These are phyloP conservation scores for Brachypodius melanocephalos DNA, from an alignment of 2,113 vertebrate genomes.

Conservation along the genomic window DNA sequence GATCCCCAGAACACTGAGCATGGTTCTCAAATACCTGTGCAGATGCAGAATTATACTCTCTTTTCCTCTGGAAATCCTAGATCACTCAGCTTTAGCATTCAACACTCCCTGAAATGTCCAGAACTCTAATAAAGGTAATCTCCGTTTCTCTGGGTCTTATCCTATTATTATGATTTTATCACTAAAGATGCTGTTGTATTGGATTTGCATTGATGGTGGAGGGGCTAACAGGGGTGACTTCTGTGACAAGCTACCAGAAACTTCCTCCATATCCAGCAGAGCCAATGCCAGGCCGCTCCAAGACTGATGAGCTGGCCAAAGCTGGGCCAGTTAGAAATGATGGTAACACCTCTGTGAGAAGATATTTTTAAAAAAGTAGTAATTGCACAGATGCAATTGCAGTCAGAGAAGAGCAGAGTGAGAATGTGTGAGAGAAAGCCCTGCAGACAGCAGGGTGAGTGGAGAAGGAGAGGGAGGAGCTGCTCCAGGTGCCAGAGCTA, in stretches of 20 bases:
- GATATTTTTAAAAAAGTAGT: background rate
- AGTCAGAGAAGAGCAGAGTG: background rate
- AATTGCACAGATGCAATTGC: accelerated
- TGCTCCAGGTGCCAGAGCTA: background rate
- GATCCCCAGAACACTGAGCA: background rate
- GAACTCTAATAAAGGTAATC: background rate
- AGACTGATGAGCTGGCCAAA: background rate
- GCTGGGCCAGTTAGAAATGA: background rate
- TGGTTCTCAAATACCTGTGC: background rate
- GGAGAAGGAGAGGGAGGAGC: background rate
- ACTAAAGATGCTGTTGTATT: background rate
- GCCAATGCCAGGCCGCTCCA: background rate
- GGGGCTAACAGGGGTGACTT: background rate
- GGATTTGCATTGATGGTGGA: background rate
- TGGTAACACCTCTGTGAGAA: too few relatives aligned
- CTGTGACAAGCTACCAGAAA: background rate
- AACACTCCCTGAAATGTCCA: background rate
- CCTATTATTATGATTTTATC: background rate
- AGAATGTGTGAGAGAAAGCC: background rate
- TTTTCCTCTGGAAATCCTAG: background rate
- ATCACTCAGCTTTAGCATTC: background rate
- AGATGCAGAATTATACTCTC: background rate
- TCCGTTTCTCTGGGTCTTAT: background rate
- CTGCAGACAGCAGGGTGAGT: background rate
- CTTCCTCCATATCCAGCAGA: background rate